Evolutionary conservation across 2,797 vertebrate species (phyloP), one percentile per base, ranked within the genome.

Genomic region (Trachops cirrhosus): DNA sequence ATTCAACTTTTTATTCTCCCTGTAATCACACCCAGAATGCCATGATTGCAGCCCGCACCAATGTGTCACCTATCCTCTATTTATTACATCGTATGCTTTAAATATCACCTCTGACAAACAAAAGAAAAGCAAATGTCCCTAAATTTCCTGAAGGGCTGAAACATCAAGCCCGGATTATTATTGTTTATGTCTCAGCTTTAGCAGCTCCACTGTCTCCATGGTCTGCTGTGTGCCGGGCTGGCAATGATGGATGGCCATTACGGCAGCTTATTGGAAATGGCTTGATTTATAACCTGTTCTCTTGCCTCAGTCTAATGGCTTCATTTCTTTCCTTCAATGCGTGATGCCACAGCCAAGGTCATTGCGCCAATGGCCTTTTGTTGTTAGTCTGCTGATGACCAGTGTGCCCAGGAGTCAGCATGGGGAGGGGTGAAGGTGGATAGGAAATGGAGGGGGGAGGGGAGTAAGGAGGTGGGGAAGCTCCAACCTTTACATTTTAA

Each of bases 341-440:
- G 99, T 99, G 99, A 99, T 99, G 99, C 99, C 99, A 99, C 99
- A 99, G 99, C 99, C 99, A 99, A 99, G 99, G 99, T 99, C 99
- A 99, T 99, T 99, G 99, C 98, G 98, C 99, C 99, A 99, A 99
- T 99, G 98, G 99, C 99, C 99, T 99, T 99, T 99, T 99, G 99
- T 99, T 99, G 99, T 99, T 99, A 98, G 98, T 98, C 98, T 97
- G 99, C 99, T 99, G 99, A 99, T 99, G 99, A 99, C 99, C 99
- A 99, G 98, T 98, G 98, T 98, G 98, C 98, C 98, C 92, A 97
- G 98, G 98, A 98, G 98, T 97, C 98, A 70, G 97, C 93, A 10
- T 18, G 91, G 11, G 77, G 97, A 93, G 95, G 96, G 95, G 94
- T 68, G 46, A 22, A 37, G 22, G 57, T 1, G 85, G 92, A 4